These are phyloP conservation scores for Dasysyrphus tricinctus DNA, from an alignment of 2,888 invertebrate species.

Conservation along the genomic window DNA sequence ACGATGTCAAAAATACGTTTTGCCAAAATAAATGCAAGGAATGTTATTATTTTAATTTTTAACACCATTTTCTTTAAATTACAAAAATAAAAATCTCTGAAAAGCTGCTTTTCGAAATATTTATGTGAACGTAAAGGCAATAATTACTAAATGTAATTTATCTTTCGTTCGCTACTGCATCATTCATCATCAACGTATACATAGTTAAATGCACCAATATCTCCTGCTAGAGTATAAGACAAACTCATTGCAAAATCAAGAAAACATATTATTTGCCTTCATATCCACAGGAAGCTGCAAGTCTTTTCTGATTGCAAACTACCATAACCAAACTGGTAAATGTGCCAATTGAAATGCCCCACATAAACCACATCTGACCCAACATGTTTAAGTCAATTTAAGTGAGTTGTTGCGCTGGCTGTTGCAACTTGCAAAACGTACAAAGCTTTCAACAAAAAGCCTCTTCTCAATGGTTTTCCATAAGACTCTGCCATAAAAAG, in stretches of 20 bases:
- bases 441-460: slow-evolving; percentile 25
- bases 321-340: slow-evolving; percentile 20
- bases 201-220: too few relatives aligned
- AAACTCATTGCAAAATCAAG: slow-evolving; percentile 18
- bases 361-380: slow-evolving; percentile 32
- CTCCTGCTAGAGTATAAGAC: not conserved
- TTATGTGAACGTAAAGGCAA: not conserved
- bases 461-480: slow-evolving; percentile 3
- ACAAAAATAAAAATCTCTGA: too few relatives aligned
- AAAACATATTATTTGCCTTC: not conserved
- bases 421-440: slow-evolving; percentile 33
- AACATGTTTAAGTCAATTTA: slow-evolving; percentile 31
- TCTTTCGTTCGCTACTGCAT: not conserved
- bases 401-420: not conserved
- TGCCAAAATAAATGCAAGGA: too few relatives aligned
- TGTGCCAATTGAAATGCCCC: slow-evolving; percentile 44
- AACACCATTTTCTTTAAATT: too few relatives aligned
- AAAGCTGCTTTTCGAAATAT: too few relatives aligned
- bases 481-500: not conserved
- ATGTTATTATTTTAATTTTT: too few relatives aligned
- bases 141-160: slow-evolving; percentile 4
- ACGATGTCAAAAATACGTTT: too few relatives aligned
- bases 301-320: slow-evolving; percentile 38
- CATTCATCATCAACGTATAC: not conserved
- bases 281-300: slow-evolving; percentile 41